Conservation (phyloP, 2,797 vertebrate genomes). For the Glyptemys insculpta region DNA sequence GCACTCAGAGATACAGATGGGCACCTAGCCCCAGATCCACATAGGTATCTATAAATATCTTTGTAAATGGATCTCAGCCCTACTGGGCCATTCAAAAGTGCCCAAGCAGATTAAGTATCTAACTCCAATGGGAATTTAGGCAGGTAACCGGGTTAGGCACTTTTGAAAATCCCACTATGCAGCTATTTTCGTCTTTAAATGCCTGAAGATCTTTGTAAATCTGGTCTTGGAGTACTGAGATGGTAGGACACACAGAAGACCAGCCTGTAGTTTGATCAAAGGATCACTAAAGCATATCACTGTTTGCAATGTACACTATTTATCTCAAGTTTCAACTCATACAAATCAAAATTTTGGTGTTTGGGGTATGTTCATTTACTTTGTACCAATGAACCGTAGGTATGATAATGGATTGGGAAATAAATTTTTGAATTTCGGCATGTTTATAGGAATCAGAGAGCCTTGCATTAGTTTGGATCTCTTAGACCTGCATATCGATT, state of each 20-base stretch:
- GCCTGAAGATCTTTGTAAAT: background rate
- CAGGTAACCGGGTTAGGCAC: background rate
- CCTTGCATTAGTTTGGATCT: background rate
- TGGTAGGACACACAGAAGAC: background rate
- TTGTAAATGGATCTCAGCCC: background rate
- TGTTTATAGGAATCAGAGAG: constrained; percentile 43
- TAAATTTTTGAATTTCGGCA: constrained; percentile 50
- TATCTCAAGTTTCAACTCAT: constrained; percentile 4
- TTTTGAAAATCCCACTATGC: background rate
- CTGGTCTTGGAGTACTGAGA: background rate
- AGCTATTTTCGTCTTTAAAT: background rate
- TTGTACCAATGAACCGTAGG: background rate
- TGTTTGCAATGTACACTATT: background rate
- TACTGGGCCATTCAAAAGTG: background rate
- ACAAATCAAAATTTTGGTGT: background rate
- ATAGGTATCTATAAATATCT: too few relatives aligned
- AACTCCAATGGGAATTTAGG: background rate
- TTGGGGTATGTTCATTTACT: background rate
- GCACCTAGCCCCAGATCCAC: too few relatives aligned
- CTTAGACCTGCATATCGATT: constrained; percentile 28
- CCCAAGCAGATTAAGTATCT: background rate
- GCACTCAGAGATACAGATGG: background rate
- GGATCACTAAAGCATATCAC: background rate
- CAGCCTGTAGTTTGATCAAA: background rate
- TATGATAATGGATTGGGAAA: constrained; percentile 45